phyloP scores from a whole-genome alignment of 1,140 invertebrate species.

The Megalopta genalis region DNA sequence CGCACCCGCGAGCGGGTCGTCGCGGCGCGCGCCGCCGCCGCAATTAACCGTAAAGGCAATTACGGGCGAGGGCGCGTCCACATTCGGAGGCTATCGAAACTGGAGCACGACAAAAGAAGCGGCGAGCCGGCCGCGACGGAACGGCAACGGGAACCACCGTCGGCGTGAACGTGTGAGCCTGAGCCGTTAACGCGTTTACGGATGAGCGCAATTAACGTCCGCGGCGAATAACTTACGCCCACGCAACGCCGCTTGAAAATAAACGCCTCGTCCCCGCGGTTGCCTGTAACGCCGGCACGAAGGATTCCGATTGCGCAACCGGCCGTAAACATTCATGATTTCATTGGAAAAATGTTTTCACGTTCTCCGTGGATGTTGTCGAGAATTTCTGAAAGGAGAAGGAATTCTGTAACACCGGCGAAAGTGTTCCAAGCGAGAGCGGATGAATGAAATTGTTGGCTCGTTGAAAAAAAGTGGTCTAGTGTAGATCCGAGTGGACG shows the following conservation, averaged over 20 bases:
- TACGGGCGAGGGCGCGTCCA: neutral
- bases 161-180: too few species aligned
- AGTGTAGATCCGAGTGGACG: too few species aligned
- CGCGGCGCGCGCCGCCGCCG: neutral
- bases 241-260: neutral
- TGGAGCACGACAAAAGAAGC: neutral
- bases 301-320: too few species aligned
- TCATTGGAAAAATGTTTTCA: neutral
- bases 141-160: too few species aligned
- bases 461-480: too few species aligned
- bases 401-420: too few species aligned
- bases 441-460: too few species aligned
- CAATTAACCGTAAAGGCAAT: slow-evolving; percentile 4
- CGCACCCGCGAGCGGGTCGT: neutral
- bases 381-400: too few species aligned
- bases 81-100: neutral
- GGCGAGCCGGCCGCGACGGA: too few species aligned
- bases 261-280: neutral
- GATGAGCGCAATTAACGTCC: neutral
- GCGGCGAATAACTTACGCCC: neutral
- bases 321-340: neutral
- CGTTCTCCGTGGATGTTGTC: too few species aligned
- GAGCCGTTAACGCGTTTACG: neutral
- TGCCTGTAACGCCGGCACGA: too few species aligned
- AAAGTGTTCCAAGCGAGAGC: too few species aligned